Percentiles rank a stretch among this genome's conserved stretches.
phyloP scores from a whole-genome alignment of 2,888 invertebrate genomes.

The Eustalomyia histrio region DNA sequence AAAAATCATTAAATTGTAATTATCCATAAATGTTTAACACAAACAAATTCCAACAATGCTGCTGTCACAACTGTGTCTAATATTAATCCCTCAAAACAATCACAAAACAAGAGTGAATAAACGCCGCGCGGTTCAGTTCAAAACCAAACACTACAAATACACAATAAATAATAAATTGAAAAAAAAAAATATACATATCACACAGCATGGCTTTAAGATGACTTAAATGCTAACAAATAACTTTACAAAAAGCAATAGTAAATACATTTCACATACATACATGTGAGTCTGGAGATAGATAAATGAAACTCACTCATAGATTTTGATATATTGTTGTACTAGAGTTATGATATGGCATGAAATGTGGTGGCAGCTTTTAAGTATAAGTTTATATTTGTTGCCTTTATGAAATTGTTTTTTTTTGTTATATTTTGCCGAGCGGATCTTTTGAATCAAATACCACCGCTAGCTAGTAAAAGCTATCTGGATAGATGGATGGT shows the following conservation, averaged over 20 bases:
- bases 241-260: slow-evolving; percentile 36
- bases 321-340: slow-evolving; percentile 48
- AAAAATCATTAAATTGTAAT: slow-evolving; percentile 56
- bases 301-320: slow-evolving; percentile 50
- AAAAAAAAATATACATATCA: neutral
- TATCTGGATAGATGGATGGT: slow-evolving; percentile 25
- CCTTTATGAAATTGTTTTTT: slow-evolving; percentile 32
- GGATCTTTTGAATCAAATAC: slow-evolving; percentile 60
- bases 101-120: neutral
- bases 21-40: slow-evolving; percentile 55
- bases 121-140: slow-evolving; percentile 30
- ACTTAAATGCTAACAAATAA: slow-evolving; percentile 49
- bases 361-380: slow-evolving; percentile 63
- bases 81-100: slow-evolving; percentile 55
- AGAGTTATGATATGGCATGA: slow-evolving; percentile 59
- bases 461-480: slow-evolving; percentile 43
- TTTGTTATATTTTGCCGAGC: slow-evolving; percentile 35
- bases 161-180: too few relatives aligned
- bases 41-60: slow-evolving; percentile 59
- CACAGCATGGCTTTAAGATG: slow-evolving; percentile 39
- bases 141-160: slow-evolving; percentile 33
- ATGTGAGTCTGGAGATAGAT: slow-evolving; percentile 10
- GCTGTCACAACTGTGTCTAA: slow-evolving; percentile 60
- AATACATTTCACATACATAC: slow-evolving; percentile 22
- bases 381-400: slow-evolving; percentile 17